Base-by-base conservation (phyloP, 2,888 invertebrate species). In the Gerosis bhagava region DNA sequence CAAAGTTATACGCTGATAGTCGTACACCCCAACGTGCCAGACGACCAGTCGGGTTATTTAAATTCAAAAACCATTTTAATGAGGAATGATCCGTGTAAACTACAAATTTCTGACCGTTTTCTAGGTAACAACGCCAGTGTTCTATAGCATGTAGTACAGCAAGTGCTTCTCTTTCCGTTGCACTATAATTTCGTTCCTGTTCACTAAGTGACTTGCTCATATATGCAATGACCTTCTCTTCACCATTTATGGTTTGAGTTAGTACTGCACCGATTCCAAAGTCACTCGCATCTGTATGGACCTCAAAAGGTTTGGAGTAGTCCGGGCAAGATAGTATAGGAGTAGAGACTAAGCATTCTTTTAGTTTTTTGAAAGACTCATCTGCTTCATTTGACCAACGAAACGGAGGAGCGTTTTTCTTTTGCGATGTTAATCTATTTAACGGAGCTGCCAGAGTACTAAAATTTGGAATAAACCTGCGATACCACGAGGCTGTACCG, bases 1-100 rank as follows among this genome's bases (percentile, higher is more conserved):
- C 37, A 41, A 63, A 62, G 29, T 61, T 51, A 41, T 51, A 66
- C 0, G 50, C 19, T 0, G 60, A 63, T 1, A 65, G n/a, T 0
- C 65, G 45, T 0, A 59, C 46, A 32, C 60, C 57, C 63, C 60
- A 64, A 3, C 63, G 41, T 13, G 62, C 62, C 2, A 66, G 28
- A 0, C 67, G 29, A 4, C 64, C 63, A 1, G 60, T 60, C 4
- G 56, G 53, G 25, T 56, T 56, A 7, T 8, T 26, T 12, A 59
- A 13, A 5, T 21, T 16, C 0, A 51, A n/a, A 35, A 59, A 58
- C 56, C 56, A 54, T 31, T 53, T 54, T 0, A 57, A 15, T 1
- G 53, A 35, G 1, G 45, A 36, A 22, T 54, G 57, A 5, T 57
- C 57, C 0, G 57, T 53, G 11, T 34, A 54, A 3, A 57, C 50